Evolutionary conservation across 2,797 vertebrate genomes (phyloP), one percentile per base, ranked within the genome.

Genomic region (Chrosomus eos): DNA sequence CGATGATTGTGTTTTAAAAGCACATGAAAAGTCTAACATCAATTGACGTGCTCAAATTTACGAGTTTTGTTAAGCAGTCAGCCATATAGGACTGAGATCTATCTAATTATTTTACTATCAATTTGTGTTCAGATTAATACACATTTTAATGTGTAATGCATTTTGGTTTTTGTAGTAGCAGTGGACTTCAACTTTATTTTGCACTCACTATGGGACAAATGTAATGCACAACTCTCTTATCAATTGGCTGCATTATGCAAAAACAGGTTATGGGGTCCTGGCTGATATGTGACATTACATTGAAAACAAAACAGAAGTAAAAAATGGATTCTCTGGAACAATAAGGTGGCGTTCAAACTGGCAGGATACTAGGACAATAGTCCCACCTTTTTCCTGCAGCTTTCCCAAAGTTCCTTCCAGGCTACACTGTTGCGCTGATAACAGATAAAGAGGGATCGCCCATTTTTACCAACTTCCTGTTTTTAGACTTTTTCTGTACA

Each of bases 361-460:
- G 95, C 97, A 97, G 97, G 98, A 99, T 97, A 94, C 94, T 90
- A 19, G 86, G 92, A 98, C 97, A 98, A 97, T 98, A 92, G 96
- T 95, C 94, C 94, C 97, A 98, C 96, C 97, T 98, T 99, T 98
- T 99, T 99, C 98, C 98, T 97, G 97, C 94, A 92, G 93, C 95
- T 96, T 96, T 95, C 95, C 95, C 95, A 85, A 86, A 96, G 97
- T 98, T 99, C 97, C 97, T 98, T 98, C 96, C 97, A 96, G 96
- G 95, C 94, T 85, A 93, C 89, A 82, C 87, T 91, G 94, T 67
- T 70, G 88, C 94, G 90, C 93, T 94, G 96, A 97, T 97, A 97
- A 96, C 96, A 91, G 89, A 88, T 91, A 90, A 88, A 91, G 92
- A 88, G 93, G 94, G 94, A 94, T 93, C 84, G 83, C 84, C 85